Percentiles rank a stretch among this genome's conserved stretches.
These are phyloP conservation scores for Oryzaephilus surinamensis DNA, from an alignment of 1,140 invertebrate species.

Conservation along the genomic window DNA sequence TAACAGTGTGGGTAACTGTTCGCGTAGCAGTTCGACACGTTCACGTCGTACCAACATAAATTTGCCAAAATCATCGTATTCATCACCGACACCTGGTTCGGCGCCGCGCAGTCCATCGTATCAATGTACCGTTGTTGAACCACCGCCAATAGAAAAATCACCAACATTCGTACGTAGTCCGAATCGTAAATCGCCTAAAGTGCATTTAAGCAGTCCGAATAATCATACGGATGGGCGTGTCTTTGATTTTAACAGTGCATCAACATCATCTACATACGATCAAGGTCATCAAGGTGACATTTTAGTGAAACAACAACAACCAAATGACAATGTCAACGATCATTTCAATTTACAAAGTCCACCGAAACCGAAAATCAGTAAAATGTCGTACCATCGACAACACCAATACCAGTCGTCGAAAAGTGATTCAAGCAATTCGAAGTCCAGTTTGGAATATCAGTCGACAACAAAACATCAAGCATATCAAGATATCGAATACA, in stretches of 20 bases:
- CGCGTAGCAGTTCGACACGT: constrained; percentile 17
- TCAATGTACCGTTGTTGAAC: constrained; percentile 17
- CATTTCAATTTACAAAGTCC: constrained; percentile 26
- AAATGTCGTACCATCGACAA: constrained; percentile 15
- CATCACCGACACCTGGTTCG: constrained; percentile 19
- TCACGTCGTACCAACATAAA: constrained; percentile 9
- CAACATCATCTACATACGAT: too few species aligned
- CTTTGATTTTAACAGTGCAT: constrained; percentile 20
- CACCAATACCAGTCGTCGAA: constrained; percentile 27
- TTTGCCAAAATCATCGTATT: constrained; percentile 26
- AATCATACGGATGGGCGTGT: constrained; percentile 18
- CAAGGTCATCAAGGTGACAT: too few species aligned
- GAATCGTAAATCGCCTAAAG: constrained; percentile 21
- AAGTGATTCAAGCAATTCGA: constrained; percentile 26
- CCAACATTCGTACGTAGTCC: constrained; percentile 17
- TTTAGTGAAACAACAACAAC: background rate
- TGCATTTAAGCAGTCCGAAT: constrained; percentile 22
- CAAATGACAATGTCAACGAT: too few species aligned
- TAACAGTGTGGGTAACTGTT: constrained; percentile 13
- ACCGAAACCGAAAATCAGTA: constrained; percentile 20
- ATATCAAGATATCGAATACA: constrained; percentile 31
- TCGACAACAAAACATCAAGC: constrained; percentile 28
- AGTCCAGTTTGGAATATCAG: constrained; percentile 28
- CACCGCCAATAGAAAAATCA: constrained; percentile 13
- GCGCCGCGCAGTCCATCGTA: constrained; percentile 21